Conservation (phyloP, 2,797 vertebrate species). For the Aldrovandia affinis region DNA sequence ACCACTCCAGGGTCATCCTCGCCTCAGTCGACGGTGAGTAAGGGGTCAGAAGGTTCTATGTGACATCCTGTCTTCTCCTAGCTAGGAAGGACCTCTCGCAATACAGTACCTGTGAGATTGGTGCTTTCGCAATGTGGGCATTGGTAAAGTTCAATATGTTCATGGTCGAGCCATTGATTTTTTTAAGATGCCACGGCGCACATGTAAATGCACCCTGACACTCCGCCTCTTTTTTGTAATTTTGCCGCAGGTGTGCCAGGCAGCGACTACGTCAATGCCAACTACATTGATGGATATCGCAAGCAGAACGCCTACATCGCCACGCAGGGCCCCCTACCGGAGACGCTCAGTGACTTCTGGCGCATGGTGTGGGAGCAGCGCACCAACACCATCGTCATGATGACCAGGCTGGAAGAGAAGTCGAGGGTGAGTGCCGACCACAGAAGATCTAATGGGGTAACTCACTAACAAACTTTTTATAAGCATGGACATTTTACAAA, state of each 20-base stretch:
- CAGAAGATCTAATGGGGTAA: not conserved
- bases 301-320: conserved; percentile 97
- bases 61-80: not conserved
- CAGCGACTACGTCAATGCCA: conserved; percentile 94
- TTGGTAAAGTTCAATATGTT: not conserved
- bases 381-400: conserved; percentile 91
- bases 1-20: conserved; percentile 93
- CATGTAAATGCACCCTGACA: not conserved
- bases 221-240: not conserved
- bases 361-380: conserved; percentile 98
- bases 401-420: conserved; percentile 95
- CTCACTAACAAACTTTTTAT: too few species aligned
- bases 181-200: not conserved
- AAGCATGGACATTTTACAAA: too few species aligned
- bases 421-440: conserved; percentile 84
- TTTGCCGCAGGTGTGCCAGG: conserved; percentile 81
- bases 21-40: conserved; percentile 87
- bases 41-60: not conserved
- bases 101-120: not conserved
- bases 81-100: not conserved
- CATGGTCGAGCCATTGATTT: not conserved
- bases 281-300: conserved; percentile 94
- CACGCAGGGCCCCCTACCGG: conserved; percentile 90
- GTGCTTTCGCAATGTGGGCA: not conserved
- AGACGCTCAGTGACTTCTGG: conserved; percentile 96